These are phyloP conservation scores for Hypomecis punctinalis DNA, from an alignment of 2,888 invertebrate genomes.

Conservation along the genomic window DNA sequence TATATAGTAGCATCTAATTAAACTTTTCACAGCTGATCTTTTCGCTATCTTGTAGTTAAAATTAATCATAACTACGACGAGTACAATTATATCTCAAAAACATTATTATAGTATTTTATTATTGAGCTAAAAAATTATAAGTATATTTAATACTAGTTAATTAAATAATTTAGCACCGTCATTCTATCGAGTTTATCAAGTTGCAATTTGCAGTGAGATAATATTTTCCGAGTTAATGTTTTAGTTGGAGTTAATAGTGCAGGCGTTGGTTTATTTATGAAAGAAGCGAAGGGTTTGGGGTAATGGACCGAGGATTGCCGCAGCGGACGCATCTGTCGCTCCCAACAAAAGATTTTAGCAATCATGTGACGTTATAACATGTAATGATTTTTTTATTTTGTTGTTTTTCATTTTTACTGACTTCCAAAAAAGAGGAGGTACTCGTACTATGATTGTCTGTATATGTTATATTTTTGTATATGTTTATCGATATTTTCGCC, in stretches of 20 bases:
- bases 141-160: background rate
- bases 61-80: too few species aligned
- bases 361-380: slow-evolving; percentile 54
- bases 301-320: slow-evolving; percentile 70
- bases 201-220: slow-evolving; percentile 38
- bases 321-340: slow-evolving; percentile 69
- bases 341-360: slow-evolving; percentile 45
- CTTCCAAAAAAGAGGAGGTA: too few species aligned
- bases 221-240: slow-evolving; percentile 50
- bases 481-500: too few species aligned
- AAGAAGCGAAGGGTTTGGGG: slow-evolving; percentile 57
- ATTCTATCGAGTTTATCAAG: slow-evolving; percentile 48
- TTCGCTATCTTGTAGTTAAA: too few species aligned
- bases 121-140: background rate
- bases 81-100: too few species aligned
- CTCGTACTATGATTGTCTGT: too few species aligned
- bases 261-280: slow-evolving; percentile 64
- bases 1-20: too few species aligned
- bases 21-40: too few species aligned
- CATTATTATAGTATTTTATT: too few species aligned
- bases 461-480: too few species aligned
- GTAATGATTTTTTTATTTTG: slow-evolving; percentile 33
- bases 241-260: slow-evolving; percentile 54
- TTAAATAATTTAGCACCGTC: slow-evolving; percentile 6
- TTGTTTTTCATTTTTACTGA: too few species aligned